Base-by-base conservation (phyloP, 2,113 vertebrate species). In the Xenotilapia caudafasciata region DNA sequence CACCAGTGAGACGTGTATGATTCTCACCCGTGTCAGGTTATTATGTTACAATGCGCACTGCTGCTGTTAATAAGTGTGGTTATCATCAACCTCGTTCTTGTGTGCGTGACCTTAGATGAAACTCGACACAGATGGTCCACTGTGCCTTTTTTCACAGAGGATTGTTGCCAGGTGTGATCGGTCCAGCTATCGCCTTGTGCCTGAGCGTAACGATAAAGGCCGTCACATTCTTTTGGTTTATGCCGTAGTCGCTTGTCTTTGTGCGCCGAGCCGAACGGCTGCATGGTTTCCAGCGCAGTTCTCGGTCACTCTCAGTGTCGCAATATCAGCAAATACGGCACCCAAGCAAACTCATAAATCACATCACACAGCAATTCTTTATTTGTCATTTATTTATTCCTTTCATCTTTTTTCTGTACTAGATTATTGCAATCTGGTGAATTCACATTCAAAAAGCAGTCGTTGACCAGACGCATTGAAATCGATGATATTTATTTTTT, bases 361-460 rank as follows among this genome's bases (percentile, higher is more conserved):
- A 94, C 91, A 92, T 88, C 96, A 97, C 93, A 96, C 96, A 94
- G 92, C 95, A 90, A 95, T 95, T 97, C 96, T 98, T 98, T 97
- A 97, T 98, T 98, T 94, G 90, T 94, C 94, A 93, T 96, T 96
- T 95, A 95, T 97, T 96, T 95, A 95, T 96, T 96, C 93, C 86
- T 96, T 94, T 93, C 93, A 85, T 92, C 82, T 96, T 97, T 95
- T 92, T 97, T 21, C 96, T 97, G 97, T 97, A 98, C 98, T 98
- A 97, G 97, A 98, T 95, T 98, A 98, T 98, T 98, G 97, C 97
- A 97, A 97, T 98, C 98, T 98, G 98, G 97, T 98, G 97, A 97
- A 98, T 97, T 98, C 98, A 98, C 98, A 98, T 98, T 98, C 97
- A 98, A 97, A 98, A 98, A 98, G 97, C 97, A 98, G 96, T 96